A percentile compares a stretch with the other conserved stretches of the same genome.
These are phyloP conservation scores for Solea solea DNA, from an alignment of 2,113 vertebrate genomes.

Conservation along the genomic window DNA sequence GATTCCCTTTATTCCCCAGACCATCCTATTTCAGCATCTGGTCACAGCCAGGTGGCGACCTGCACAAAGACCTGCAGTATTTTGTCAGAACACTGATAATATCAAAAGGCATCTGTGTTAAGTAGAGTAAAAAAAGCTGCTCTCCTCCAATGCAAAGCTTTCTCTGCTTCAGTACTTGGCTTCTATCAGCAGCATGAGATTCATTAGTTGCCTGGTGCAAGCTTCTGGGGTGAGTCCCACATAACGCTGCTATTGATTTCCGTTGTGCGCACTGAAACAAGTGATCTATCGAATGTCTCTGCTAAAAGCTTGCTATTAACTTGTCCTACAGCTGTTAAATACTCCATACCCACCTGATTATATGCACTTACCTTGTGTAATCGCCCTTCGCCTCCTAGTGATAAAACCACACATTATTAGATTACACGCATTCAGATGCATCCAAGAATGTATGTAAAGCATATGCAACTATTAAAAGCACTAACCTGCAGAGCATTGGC, in stretches of 20 bases:
- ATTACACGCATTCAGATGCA: constrained; percentile 8
- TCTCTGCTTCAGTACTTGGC: constrained; percentile 18
- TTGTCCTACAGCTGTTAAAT: constrained; percentile 57
- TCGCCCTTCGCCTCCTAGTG: constrained; percentile 95
- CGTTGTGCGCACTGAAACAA: constrained; percentile 59
- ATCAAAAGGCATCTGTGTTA: constrained; percentile 21
- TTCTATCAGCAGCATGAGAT: constrained; percentile 57
- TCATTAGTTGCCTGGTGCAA: constrained; percentile 71
- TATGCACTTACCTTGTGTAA: constrained; percentile 90
- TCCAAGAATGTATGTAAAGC: constrained; percentile 8
- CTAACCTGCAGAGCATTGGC: constrained; percentile 96
- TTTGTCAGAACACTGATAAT: constrained; percentile 9
- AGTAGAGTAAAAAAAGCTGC: constrained; percentile 1
- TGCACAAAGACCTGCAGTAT: constrained; percentile 30
- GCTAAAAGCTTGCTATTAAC: constrained; percentile 56
- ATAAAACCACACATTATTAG: constrained; percentile 29
- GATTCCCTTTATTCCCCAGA: too few relatives aligned
- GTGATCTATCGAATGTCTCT: constrained; percentile 59
- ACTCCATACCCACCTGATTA: constrained; percentile 35
- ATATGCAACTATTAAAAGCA: constrained; percentile 20
- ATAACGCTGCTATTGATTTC: constrained; percentile 69
- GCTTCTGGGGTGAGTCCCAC: constrained; percentile 57
- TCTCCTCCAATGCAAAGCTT: constrained; percentile 18
- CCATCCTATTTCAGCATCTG: too few relatives aligned
- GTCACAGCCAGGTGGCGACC: constrained; percentile 30